phyloP scores from a whole-genome alignment of 2,113 vertebrate species.

The Zosterops lateralis region DNA sequence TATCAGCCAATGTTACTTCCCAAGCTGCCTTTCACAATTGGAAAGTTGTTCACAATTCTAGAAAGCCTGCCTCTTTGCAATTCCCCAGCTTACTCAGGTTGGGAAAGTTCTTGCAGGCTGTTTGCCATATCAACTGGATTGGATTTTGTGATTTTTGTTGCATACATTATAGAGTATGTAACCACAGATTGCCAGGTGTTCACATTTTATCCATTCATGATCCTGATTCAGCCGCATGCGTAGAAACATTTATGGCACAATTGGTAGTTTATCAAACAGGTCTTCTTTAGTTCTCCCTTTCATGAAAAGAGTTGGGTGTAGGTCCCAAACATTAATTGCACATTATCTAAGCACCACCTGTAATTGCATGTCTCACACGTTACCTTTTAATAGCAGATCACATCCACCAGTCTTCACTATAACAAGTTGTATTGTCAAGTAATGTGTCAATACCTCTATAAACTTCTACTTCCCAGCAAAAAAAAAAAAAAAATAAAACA shows the following conservation, averaged over 20 bases:
- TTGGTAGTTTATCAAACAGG: background rate
- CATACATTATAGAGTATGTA: conserved; percentile 49
- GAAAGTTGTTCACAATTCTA: background rate
- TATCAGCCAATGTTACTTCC: background rate
- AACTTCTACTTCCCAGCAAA: conserved; percentile 43
- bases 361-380: conserved; percentile 55
- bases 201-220: background rate
- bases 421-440: conserved; percentile 51
- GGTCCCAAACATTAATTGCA: background rate
- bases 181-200: conserved; percentile 55
- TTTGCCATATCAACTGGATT: background rate
- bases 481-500: background rate
- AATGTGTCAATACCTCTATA: conserved; percentile 62
- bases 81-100: background rate
- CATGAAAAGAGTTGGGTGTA: conserved; percentile 25
- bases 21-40: conserved; percentile 28
- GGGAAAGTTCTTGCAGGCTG: background rate
- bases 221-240: conserved; percentile 17
- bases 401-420: conserved; percentile 37
- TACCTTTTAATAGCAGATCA: conserved; percentile 42
- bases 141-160: conserved; percentile 23
- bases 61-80: conserved; percentile 21
- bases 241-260: conserved; percentile 18
- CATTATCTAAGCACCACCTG: conserved; percentile 14
- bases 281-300: conserved; percentile 20